These are phyloP conservation scores for Eilema caniola DNA, from an alignment of 2,888 invertebrate genomes.

Conservation along the genomic window DNA sequence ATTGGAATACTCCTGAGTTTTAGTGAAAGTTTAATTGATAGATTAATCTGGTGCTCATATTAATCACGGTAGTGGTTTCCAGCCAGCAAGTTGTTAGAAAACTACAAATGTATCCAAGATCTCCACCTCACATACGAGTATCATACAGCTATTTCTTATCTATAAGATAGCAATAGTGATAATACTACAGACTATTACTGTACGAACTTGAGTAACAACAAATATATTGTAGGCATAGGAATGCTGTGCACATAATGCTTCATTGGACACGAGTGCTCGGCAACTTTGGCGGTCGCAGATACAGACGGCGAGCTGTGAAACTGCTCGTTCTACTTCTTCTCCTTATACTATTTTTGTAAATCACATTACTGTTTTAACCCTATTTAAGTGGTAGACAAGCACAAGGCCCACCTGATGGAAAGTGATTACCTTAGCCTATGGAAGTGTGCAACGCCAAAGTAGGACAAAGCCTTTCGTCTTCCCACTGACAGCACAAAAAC, in stretches of 20 bases:
- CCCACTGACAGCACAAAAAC: no score
- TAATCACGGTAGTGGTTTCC: background rate
- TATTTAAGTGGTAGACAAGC: no score
- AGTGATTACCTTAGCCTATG: no score
- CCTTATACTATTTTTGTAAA: slow-evolving; percentile 8
- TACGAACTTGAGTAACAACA: background rate
- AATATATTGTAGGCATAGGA: background rate
- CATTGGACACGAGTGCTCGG: slow-evolving; percentile 3
- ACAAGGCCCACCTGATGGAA: no score
- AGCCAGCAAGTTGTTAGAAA: background rate
- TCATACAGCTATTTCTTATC: background rate
- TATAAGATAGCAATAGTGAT: background rate
- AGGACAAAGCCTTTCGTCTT: no score
- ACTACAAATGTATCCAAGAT: background rate
- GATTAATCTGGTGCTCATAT: background rate
- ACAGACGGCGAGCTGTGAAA: background rate
- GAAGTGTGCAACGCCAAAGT: no score
- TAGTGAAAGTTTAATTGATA: background rate
- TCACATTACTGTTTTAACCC: no score
- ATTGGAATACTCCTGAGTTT: background rate
- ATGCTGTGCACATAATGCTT: background rate
- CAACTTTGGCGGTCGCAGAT: background rate
- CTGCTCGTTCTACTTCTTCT: background rate
- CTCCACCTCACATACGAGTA: no score
- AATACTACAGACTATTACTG: slow-evolving; percentile 6